A percentile compares a stretch with the other conserved stretches of the same genome.
phyloP scores from a whole-genome alignment of 2,797 vertebrate genomes.

The Sebastes kiyomatsui region DNA sequence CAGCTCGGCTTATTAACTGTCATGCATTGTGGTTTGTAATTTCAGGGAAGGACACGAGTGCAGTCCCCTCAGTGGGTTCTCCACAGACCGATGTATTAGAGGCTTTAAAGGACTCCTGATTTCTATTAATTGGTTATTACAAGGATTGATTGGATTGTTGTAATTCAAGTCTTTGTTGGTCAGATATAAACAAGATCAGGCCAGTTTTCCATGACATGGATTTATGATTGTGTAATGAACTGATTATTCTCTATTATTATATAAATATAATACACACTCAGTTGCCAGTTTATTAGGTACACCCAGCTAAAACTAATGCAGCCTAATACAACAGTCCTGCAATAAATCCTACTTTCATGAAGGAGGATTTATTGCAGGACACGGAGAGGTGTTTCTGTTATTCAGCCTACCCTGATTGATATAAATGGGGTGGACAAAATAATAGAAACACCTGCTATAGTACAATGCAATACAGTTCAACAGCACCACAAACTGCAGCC shows the following conservation, averaged over 20 bases:
- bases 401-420: neutral
- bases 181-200: neutral
- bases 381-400: neutral
- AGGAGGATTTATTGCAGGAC: neutral
- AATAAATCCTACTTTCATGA: neutral
- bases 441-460: neutral
- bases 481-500: neutral
- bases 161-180: neutral
- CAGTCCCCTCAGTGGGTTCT: neutral
- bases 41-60: slow-evolving; percentile 28
- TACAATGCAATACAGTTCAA: neutral
- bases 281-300: neutral
- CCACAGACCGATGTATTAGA: neutral
- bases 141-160: slow-evolving; percentile 18
- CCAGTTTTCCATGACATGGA: neutral
- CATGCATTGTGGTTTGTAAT: slow-evolving; percentile 45
- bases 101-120: neutral
- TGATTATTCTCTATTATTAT: neutral
- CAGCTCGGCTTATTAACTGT: slow-evolving; percentile 33
- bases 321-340: neutral
- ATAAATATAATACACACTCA: neutral
- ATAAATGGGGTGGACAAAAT: neutral
- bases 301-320: neutral
- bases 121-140: slow-evolving; percentile 18
- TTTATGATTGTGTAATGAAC: neutral